phyloP scores from a whole-genome alignment of 2,888 invertebrate genomes.

The Drosophila putrida region DNA sequence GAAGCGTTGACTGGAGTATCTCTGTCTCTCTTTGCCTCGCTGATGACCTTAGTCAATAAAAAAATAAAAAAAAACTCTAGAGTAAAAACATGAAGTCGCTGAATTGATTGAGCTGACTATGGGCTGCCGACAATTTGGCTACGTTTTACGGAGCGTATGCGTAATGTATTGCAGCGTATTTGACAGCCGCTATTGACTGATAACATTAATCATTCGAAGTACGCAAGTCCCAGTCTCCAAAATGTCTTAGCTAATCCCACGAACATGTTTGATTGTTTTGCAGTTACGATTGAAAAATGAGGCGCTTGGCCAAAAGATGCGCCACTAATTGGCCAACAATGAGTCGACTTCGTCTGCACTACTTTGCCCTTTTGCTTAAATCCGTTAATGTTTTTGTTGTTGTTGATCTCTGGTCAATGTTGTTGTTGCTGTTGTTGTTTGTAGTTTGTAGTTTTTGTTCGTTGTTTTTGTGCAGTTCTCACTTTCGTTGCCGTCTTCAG shows the following conservation, averaged over 20 bases:
- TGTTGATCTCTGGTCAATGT: background rate
- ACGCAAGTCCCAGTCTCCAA: conserved; percentile 7
- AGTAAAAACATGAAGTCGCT: conserved; percentile 6
- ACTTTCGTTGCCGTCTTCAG: conserved; percentile 59
- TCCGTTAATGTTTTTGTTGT: conserved; percentile 1
- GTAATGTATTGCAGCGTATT: conserved; percentile 20
- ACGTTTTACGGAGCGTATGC: conserved; percentile 26
- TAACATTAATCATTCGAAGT: conserved; percentile 17
- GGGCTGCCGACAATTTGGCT: conserved; percentile 19
- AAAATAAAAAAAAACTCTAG: conserved; percentile 27
- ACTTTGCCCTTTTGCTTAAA: conserved; percentile 49
- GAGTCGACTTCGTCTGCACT: conserved; percentile 36
- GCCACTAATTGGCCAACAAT: conserved; percentile 50
- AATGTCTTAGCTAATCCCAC: conserved; percentile 18
- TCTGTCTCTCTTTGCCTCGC: conserved; percentile 21
- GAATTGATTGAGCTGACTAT: conserved; percentile 8
- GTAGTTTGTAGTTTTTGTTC: background rate
- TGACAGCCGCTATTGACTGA: background rate
- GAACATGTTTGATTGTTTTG: conserved; percentile 50
- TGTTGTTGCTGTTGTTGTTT: conserved; percentile 3
- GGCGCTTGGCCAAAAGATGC: conserved; percentile 39
- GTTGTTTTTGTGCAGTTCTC: conserved; percentile 53
- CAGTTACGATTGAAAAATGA: conserved; percentile 68
- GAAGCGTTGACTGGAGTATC: conserved; percentile 1
- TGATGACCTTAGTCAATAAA: conserved; percentile 82